phyloP scores from a whole-genome alignment of 2,113 vertebrate genomes.

The Paralichthys olivaceus region DNA sequence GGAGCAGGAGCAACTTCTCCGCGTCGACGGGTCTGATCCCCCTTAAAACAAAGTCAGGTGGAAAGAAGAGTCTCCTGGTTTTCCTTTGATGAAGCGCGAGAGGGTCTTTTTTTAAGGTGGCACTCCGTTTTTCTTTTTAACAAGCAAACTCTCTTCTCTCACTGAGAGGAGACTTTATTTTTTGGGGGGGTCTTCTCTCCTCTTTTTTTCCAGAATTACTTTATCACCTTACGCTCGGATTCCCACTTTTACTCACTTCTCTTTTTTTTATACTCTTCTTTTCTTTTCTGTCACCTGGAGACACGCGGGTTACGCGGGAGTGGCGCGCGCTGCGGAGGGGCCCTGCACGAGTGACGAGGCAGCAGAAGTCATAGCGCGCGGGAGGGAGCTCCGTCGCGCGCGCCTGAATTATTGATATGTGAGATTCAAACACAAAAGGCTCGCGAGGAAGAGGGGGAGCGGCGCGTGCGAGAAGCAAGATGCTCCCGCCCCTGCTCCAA shows the following conservation, averaged over 20 bases:
- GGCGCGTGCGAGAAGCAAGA: slow-evolving; percentile 57
- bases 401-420: slow-evolving; percentile 89
- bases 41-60: slow-evolving; percentile 16
- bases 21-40: slow-evolving; percentile 31
- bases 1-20: slow-evolving; percentile 57
- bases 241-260: slow-evolving; percentile 30
- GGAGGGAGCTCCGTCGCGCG: slow-evolving; percentile 79
- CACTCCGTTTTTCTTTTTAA: slow-evolving; percentile 14
- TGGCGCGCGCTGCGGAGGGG: slow-evolving; percentile 74
- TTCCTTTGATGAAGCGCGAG: not conserved
- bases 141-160: too few relatives aligned
- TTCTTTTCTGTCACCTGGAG: slow-evolving; percentile 69
- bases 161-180: too few relatives aligned
- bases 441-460: slow-evolving; percentile 65
- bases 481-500: slow-evolving; percentile 67
- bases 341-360: slow-evolving; percentile 80
- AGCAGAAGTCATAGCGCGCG: slow-evolving; percentile 85
- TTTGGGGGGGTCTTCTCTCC: slow-evolving; percentile 1
- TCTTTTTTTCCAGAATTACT: slow-evolving; percentile 14
- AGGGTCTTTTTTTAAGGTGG: not conserved
- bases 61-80: slow-evolving; percentile 41
- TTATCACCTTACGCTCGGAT: slow-evolving; percentile 6
- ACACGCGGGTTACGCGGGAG: slow-evolving; percentile 50
- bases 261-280: slow-evolving; percentile 43
- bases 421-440: slow-evolving; percentile 87